Base-by-base conservation (phyloP, 2,888 invertebrate species). In the Ypsolopha sequella region DNA sequence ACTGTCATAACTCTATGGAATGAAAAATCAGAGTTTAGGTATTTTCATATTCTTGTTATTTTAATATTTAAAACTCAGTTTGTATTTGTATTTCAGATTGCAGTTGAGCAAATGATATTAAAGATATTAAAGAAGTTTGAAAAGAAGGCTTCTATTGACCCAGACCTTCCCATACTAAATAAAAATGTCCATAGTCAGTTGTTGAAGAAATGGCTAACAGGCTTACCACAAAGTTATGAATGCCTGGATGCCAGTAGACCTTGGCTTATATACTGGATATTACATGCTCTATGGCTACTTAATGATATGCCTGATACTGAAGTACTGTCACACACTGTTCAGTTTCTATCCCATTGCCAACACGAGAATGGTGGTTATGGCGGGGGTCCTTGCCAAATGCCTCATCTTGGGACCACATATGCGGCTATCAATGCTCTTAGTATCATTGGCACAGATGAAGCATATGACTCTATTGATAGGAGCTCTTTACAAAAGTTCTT, bases 231-330 rank as follows among this genome's bases (percentile, higher is more conserved):
- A 54, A 88, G 89, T 55, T 96, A 95, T 68, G 91, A 93, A 90
- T 91, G 91, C 67, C 85, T 99, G 58, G 99, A 99, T 88, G 94
- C 96, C 8, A 98, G 98, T 75, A 91, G 98, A 63, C 93, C 99
- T 7, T 99, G 99, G 99, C 87, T 99, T 55, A 92, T 96, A 64
- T 99, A 98, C 73, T 99, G 99, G 99, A 96, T 95, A 56, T 76
- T 98, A 38, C 97, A 99, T 82, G 91, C 96, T 6, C 86, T 99
- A 39, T 92, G 94, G 71, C 81, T 98, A 56, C 62, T 87, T 36
- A 78, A 84, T 65, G 81, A 82, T 45, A 76, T 87, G 80, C 87
- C 87, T 41, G 80, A 82, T 68, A 60, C 65, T 51, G 73, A 79
- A 55, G 81, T 68, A 51, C 60, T 84, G 45, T 78, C 81, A 13